phyloP scores from a whole-genome alignment of 2,113 vertebrate genomes.

The Calyptomena viridis region DNA sequence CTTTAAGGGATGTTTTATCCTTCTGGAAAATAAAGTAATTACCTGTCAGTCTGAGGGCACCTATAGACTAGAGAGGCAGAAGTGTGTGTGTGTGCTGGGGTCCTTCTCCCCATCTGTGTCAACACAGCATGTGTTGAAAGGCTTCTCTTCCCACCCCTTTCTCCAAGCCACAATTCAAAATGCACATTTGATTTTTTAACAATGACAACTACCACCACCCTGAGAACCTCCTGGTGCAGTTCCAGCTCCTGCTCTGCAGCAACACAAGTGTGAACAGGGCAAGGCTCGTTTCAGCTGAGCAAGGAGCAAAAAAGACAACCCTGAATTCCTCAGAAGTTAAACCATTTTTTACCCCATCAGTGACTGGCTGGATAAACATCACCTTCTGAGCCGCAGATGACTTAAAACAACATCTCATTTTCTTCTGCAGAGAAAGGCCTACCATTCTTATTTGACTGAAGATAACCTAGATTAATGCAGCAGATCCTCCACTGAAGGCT shows the following conservation, averaged over 20 bases:
- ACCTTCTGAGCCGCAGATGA: not conserved
- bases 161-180: not conserved
- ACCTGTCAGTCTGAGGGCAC: not conserved
- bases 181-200: fast-evolving
- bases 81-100: not conserved
- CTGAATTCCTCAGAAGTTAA: not conserved
- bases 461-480: not conserved
- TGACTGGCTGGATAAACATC: not conserved
- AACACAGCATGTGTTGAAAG: not conserved
- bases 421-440: not conserved
- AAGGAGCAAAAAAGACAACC: not conserved
- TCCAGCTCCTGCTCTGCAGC: not conserved
- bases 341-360: not conserved
- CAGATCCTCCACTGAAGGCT: not conserved
- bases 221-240: not conserved
- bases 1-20: not conserved
- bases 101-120: not conserved
- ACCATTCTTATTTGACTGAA: not conserved
- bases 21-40: not conserved
- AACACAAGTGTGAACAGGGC: not conserved
- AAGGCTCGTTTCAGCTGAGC: not conserved
- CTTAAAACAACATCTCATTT: not conserved
- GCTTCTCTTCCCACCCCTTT: not conserved
- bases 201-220: not conserved
- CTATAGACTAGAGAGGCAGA: not conserved